Conservation (phyloP, 2,888 invertebrate species). For the Apamea crenata region DNA sequence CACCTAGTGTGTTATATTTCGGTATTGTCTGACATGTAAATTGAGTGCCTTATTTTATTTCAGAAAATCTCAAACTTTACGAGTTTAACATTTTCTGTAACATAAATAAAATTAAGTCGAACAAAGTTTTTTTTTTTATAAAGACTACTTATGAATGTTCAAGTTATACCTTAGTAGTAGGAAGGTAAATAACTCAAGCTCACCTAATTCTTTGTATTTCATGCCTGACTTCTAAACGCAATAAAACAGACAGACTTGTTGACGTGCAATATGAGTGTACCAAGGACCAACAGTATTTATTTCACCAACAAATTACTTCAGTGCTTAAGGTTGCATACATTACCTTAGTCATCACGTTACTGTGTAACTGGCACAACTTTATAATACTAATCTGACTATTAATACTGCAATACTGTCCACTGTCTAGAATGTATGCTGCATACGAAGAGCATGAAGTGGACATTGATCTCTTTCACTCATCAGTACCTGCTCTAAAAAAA, state of each 20-base stretch:
- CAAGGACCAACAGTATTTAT: slow-evolving; percentile 31
- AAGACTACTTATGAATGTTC: not conserved
- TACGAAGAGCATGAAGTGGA: too few species aligned
- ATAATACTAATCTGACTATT: not conserved
- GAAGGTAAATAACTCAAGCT: not conserved
- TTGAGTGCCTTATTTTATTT: not conserved
- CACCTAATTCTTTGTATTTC: not conserved
- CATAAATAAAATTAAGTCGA: not conserved
- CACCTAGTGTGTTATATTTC: not conserved
- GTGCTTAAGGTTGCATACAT: slow-evolving; percentile 14
- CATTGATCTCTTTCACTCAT: too few species aligned
- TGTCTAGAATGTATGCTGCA: too few species aligned
- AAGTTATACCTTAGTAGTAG: not conserved
- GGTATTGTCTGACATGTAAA: not conserved
- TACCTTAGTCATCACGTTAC: not conserved
- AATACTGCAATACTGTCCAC: too few species aligned
- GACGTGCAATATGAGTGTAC: not conserved
- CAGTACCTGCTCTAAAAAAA: too few species aligned
- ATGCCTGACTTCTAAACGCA: not conserved
- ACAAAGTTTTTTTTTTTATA: not conserved
- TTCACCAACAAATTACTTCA: slow-evolving; percentile 33
- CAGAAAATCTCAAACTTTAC: not conserved
- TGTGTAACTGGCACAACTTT: slow-evolving; percentile 20
- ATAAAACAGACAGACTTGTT: slow-evolving; percentile 15
- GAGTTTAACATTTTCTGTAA: not conserved